These are phyloP conservation scores for Drosophila bipectinata DNA, from an alignment of 1,140 invertebrate species.

Conservation along the genomic window DNA sequence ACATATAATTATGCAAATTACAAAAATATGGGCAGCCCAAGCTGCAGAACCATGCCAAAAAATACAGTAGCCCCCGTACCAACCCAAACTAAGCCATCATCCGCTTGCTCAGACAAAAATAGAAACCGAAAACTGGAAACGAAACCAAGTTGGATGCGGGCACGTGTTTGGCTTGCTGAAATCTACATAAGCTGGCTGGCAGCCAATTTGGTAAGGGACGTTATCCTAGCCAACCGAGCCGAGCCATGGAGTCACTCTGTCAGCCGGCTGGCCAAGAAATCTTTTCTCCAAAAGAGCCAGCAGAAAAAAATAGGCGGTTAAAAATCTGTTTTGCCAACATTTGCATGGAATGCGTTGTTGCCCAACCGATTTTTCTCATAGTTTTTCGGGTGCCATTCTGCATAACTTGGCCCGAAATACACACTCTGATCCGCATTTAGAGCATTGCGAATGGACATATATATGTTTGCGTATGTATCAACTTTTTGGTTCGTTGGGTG, in stretches of 20 bases:
- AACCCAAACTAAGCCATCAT: constrained; percentile 31
- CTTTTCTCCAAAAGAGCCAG: constrained; percentile 44
- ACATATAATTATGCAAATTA: constrained; percentile 80
- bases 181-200: constrained; percentile 79
- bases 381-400: constrained; percentile 66
- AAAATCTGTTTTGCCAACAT: constrained; percentile 80
- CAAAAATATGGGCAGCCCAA: constrained; percentile 63
- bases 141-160: constrained; percentile 66
- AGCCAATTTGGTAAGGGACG: constrained; percentile 73
- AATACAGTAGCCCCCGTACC: not conserved
- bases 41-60: constrained; percentile 28
- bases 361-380: constrained; percentile 33
- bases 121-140: constrained; percentile 65
- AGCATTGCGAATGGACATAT: constrained; percentile 37
- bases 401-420: constrained; percentile 63
- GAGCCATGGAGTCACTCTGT: constrained; percentile 23
- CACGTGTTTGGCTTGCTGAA: constrained; percentile 78
- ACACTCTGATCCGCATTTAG: constrained; percentile 32
- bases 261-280: constrained; percentile 56
- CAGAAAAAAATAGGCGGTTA: constrained; percentile 61
- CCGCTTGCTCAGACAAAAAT: constrained; percentile 49
- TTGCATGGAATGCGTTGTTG: constrained; percentile 73
- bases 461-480: constrained; percentile 55
- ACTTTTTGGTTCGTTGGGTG: constrained; percentile 77
- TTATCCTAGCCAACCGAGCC: constrained; percentile 46